A percentile compares a stretch with the other conserved stretches of the same genome.
Evolutionary conservation across 1,140 invertebrate species (phyloP).

Genomic region (Diploscapter pachys): DNA sequence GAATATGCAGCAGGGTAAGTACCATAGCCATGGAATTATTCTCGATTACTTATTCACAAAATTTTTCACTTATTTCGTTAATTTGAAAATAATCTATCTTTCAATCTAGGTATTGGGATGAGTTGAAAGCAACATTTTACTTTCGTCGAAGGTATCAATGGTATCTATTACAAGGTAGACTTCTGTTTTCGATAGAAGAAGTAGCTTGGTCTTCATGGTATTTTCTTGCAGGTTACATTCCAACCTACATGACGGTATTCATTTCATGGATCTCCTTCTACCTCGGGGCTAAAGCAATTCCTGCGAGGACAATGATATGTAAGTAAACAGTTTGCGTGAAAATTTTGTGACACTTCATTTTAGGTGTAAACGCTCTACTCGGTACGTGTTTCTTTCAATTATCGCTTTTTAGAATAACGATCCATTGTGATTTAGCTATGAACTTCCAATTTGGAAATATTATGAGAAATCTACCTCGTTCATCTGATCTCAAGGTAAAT

Average conservation of each 20-base stretch:
- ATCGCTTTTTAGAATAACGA: too few species aligned
- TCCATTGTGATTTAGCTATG: constrained; percentile 42
- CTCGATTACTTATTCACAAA: too few species aligned
- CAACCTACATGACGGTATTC: constrained; percentile 57
- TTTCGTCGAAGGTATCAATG: constrained; percentile 57
- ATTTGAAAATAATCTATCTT: too few species aligned
- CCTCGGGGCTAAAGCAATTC: constrained; percentile 55
- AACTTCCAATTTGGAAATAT: constrained; percentile 58
- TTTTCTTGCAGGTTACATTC: constrained; percentile 41
- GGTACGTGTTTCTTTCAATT: too few species aligned
- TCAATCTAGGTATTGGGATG: constrained; percentile 46
- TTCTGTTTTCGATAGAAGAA: constrained; percentile 4
- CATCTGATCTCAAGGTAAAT: constrained; percentile 43
- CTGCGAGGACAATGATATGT: constrained; percentile 57
- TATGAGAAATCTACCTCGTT: constrained; percentile 55
- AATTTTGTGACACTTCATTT: constrained; percentile 13
- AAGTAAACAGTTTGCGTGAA: constrained; percentile 22
- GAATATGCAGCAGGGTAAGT: constrained; percentile 43
- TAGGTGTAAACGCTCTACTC: constrained; percentile 47
- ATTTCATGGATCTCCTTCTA: constrained; percentile 59
- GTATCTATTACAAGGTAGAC: constrained; percentile 54
- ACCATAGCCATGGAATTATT: too few species aligned
- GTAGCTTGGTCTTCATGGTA: neutral
- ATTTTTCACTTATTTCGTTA: too few species aligned
- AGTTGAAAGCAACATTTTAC: constrained; percentile 52